Evolutionary conservation across 2,888 invertebrate species (phyloP), one percentile per base, ranked within the genome.

Genomic region (Tineola bisselliella): DNA sequence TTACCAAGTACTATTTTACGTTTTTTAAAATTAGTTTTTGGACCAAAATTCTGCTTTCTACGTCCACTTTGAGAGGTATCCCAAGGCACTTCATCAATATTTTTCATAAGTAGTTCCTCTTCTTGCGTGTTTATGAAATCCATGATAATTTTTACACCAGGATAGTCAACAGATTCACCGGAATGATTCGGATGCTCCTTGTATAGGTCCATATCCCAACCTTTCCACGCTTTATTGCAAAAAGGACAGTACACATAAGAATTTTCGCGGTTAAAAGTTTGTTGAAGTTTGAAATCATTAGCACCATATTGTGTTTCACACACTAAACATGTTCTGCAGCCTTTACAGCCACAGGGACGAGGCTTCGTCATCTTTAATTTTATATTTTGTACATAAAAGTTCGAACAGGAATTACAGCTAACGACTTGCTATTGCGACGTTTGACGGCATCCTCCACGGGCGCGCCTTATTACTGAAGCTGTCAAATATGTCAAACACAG

Each of bases 1-100:
- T 87, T 78, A 0, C 93, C 95, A 15, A 90, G 67, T 63, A 89
- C 91, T 8, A 98, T 79, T 78, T 95, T 97, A 68, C 91, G 91
- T 77, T 95, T 96, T 75, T 98, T 99, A 76, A 99, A 99, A 81
- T 99, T 99, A 10, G 98, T 97, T 83, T 98, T 98, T 0, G 99
- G 99, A 0, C 99, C 99, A 80, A 92, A 99, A 79, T 99, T 99
- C 90, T 98, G 98, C 77, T 99, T 99, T 62, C 96, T 89, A 61
- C 99, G 89, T 0, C 99, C 99, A 76, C 98, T 98, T 78, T 99
- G 99, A 0, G 99, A 99, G 43, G 89, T 84, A 66, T 93, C 92
- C 98, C 99, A 99, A 0, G 93, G 91, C 64, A 94, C 86, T 63
- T 87, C 81, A 73, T 98, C 96, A 11, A 98, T 90, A 61, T 90